phyloP scores from a whole-genome alignment of 2,888 invertebrate species.

The Drosophila borealis region DNA sequence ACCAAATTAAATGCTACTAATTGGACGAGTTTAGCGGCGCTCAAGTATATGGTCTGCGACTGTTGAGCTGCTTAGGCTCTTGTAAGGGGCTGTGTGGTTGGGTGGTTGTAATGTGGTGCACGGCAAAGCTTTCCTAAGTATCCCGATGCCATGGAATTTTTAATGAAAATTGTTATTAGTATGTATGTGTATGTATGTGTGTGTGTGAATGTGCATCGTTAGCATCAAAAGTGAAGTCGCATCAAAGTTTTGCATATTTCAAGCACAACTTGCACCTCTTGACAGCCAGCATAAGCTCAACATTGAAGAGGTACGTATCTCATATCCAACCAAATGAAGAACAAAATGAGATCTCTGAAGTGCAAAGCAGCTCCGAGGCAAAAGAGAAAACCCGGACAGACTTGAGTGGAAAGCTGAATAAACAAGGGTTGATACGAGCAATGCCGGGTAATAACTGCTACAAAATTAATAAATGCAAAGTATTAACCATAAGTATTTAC shows the following conservation, averaged over 20 bases:
- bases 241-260: constrained; percentile 43
- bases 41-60: constrained; percentile 73
- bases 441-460: too few species aligned
- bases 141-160: constrained; percentile 70
- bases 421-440: too few species aligned
- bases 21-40: constrained; percentile 80
- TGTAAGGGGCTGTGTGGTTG: constrained; percentile 9
- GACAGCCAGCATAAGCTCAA: constrained; percentile 1
- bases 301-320: neutral
- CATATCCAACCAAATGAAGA: too few species aligned
- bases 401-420: too few species aligned
- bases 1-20: constrained; percentile 81
- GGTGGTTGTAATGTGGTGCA: constrained; percentile 9
- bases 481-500: too few species aligned
- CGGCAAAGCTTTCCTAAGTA: constrained; percentile 40
- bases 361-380: too few species aligned
- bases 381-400: too few species aligned
- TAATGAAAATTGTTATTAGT: constrained; percentile 80
- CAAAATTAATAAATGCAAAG: too few species aligned
- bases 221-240: constrained; percentile 71
- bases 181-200: constrained; percentile 32
- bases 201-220: constrained; percentile 70
- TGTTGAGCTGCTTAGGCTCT: constrained; percentile 59
- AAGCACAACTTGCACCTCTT: constrained; percentile 9
- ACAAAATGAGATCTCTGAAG: too few species aligned